Base-by-base conservation (phyloP, 2,113 vertebrate genomes). In the Ursus arctos region DNA sequence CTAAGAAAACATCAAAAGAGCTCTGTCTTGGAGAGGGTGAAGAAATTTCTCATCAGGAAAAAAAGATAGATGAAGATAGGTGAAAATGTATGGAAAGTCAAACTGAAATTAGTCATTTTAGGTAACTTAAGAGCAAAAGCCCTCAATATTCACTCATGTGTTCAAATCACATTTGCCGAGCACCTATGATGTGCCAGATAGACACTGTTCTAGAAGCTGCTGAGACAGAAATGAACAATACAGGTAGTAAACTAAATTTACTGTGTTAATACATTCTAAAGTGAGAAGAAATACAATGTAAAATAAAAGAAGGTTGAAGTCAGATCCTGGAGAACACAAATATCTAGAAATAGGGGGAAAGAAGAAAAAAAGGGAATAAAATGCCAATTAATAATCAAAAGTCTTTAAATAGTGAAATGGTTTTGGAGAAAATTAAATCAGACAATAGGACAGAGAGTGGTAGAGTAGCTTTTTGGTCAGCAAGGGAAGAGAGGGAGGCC, bases 61-160 rank as follows among this genome's bases (percentile, higher is more conserved):
- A 76, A 80, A 67, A 93, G 2, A 36, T 49, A 28, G 33, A 69
- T 36, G 7, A 83, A 89, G 36, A 1, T 53, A 74, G 7, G 0
- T 74, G 4, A 92, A 53, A 7, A 40, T 53, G 9, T 91, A 86
- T 5, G 43, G 4, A 84, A 85, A 53, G 1, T 55, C 59, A 65
- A 11, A 67, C 15, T 93, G 18, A 93, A 96, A 92, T 91, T 51
- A 55, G 33, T 24, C 36, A 59, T 82, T 93, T 93, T 57, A 74
- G 40, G 4, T 72, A 85, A 69, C 51, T 59, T 59, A 82, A 88
- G 22, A 69, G 77, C 2, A 85, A 87, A 90, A 40, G 12, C 22
- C 1, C 36, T 91, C 65, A 83, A 19, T 74, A 63, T 36, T 36
- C 15, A 67, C 24, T 87, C 3, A 55, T 9, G 51, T 90, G 33